phyloP scores from a whole-genome alignment of 2,113 vertebrate genomes.

The Labeo catla region DNA sequence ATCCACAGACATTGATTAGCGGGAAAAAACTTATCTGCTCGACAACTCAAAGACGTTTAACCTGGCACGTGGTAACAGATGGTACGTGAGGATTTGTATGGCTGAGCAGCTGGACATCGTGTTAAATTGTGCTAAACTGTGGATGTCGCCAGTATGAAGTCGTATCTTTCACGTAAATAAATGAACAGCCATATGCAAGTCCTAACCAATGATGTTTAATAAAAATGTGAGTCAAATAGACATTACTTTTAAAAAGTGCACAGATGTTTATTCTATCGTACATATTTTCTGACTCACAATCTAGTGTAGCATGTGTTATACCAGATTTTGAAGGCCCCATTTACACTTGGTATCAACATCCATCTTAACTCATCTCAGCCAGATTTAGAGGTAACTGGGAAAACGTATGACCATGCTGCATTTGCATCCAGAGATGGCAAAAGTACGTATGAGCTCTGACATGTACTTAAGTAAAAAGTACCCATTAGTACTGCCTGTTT shows the following conservation, averaged over 20 bases:
- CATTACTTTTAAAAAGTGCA: not conserved
- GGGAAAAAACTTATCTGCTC: constrained; percentile 51
- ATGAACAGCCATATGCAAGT: constrained; percentile 12
- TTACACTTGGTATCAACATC: too few relatives aligned
- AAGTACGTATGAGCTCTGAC: too few relatives aligned
- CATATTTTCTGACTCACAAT: not conserved
- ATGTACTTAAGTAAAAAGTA: too few relatives aligned
- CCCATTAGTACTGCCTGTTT: too few relatives aligned
- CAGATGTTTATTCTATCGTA: not conserved
- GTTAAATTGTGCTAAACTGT: constrained; percentile 66
- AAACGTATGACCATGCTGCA: too few relatives aligned
- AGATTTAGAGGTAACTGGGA: too few relatives aligned
- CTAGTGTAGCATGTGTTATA: not conserved
- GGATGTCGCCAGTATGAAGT: constrained; percentile 4
- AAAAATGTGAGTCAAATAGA: not conserved
- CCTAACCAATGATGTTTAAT: not conserved
- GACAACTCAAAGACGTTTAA: constrained; percentile 54
- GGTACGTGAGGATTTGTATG: constrained; percentile 63
- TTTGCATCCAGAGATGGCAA: too few relatives aligned
- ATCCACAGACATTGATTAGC: constrained; percentile 28
- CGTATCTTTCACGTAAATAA: not conserved
- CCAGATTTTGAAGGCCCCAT: too few relatives aligned
- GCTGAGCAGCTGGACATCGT: constrained; percentile 66
- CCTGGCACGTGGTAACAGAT: constrained; percentile 63
- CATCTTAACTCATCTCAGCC: too few relatives aligned